Base-by-base conservation (phyloP, 2,113 vertebrate species). In the Lanius collurio region DNA sequence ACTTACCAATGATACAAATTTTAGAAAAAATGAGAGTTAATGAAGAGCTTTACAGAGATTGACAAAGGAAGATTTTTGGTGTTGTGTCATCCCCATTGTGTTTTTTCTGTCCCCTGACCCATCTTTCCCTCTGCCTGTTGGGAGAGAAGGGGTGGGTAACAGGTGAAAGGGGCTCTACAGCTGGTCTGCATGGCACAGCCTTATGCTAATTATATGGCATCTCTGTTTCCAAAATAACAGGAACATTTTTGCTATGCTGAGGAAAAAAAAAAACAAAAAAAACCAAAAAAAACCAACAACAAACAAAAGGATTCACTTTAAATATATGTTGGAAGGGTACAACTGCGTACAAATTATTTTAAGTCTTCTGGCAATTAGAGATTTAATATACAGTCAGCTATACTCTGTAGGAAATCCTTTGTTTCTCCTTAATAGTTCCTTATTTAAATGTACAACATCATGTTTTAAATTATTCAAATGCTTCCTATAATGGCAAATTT, bases 381-480 rank as follows among this genome's bases (percentile, higher is more conserved):
- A 3, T 41, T 70, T 91, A 21, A 81, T 59, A 64, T 47, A 57
- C 13, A 87, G 35, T 74, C 28, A 44, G 0, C 26, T 92, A 9
- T 81, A 78, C 16, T 21, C 26, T 31, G 8, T 64, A 56, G 44
- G 31, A 79, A 91, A 64, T 65, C 15, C 44, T 90, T 87, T 95
- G 27, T 81, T 83, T 94, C 56, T 69, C 24, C 59, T 82, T 76
- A 74, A 31, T 3, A 65, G 28, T 65, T 88, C 67, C 15, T 69
- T 90, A 60, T 92, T 89, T 90, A 89, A 91, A 93, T 82, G 41
- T 41, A 57, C 24, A 70, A 16, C 47, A 49, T 60, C 26, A 26
- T 53, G n/a, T 87, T 89, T 82, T 79, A 84, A 96, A 90, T 92
- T 10, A 63, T 70, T 93, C n/a, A 80, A 42, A 90, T 4, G 8